Evolutionary conservation across 2,797 vertebrate genomes (phyloP), one percentile per base, ranked within the genome.

Genomic region (Vespertilio murinus): DNA sequence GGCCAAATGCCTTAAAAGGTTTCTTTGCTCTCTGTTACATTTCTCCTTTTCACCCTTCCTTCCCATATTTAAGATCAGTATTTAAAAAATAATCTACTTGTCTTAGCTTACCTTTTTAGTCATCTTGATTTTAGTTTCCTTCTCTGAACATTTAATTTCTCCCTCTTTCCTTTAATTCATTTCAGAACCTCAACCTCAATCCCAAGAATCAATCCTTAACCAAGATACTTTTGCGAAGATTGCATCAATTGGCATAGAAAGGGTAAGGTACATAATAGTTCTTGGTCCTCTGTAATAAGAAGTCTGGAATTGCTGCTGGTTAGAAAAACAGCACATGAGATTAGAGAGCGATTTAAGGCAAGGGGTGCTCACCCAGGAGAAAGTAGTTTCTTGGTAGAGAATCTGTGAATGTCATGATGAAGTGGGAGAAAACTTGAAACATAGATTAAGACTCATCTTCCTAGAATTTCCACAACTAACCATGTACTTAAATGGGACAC

Each of bases 111-210:
- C 42, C 13, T 42, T 82, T 78, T 59, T 17, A 4, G 30, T 88
- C 2, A 56, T 17, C 13, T 78, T 20, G 17, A 54, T 35, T 6
- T 30, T 14, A 67, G 20, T 87, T 94, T 85, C 49, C 33, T 80
- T 70, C 42, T 35, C 42, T 87, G 28, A n/a, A 54, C 0, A 22
- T 64, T 90, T 83, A 93, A 64, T 65, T 65, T 5, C 40, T 30
- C 28, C 5, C 8, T 23, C n/a, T 4, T 8, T 11, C 3, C 30
- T 35, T 33, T 82, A 81, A 77, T 84, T 83, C 17, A 52, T 96
- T 96, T 74, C 73, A 96, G 96, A 88, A 40, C 47, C 20, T 88
- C 92, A 84, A 0, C 35, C 75, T 84, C 82, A 81, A 77, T 23
- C 9, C 45, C 71, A 90, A 52, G 77, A 94, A 25, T 67, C 86